Conservation (phyloP, 2,888 invertebrate species). For the Lamellibrachia satsuma region DNA sequence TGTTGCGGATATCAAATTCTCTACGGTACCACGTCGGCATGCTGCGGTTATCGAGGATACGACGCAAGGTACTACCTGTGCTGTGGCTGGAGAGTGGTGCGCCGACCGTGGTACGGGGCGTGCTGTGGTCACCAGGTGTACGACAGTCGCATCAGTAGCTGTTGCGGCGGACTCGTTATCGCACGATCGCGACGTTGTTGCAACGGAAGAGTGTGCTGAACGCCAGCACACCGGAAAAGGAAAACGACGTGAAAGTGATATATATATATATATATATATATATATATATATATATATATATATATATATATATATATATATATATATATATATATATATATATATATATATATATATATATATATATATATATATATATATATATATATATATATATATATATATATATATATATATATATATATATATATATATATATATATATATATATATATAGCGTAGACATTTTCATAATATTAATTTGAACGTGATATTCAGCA, state of each 20-base stretch:
- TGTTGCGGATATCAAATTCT: neutral
- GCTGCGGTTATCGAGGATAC: neutral
- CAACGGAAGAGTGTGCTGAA: neutral
- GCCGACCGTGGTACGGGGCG: neutral
- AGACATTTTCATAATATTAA: no score
- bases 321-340: no score
- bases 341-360: no score
- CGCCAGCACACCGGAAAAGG: neutral
- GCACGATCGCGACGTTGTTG: neutral
- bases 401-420: no score
- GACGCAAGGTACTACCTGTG: neutral
- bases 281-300: no score
- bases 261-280: no score
- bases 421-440: no score
- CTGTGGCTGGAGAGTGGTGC: slow-evolving; percentile 11
- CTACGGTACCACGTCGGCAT: neutral
- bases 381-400: no score
- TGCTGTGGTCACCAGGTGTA: neutral
- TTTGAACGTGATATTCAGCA: no score
- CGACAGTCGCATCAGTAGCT: neutral
- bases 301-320: no score
- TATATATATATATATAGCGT: no score
- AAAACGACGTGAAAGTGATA: neutral
- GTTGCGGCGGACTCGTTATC: neutral
- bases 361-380: no score